Evolutionary conservation across 2,113 vertebrate species (phyloP).

Genomic region (Vulpes ferrilata): DNA sequence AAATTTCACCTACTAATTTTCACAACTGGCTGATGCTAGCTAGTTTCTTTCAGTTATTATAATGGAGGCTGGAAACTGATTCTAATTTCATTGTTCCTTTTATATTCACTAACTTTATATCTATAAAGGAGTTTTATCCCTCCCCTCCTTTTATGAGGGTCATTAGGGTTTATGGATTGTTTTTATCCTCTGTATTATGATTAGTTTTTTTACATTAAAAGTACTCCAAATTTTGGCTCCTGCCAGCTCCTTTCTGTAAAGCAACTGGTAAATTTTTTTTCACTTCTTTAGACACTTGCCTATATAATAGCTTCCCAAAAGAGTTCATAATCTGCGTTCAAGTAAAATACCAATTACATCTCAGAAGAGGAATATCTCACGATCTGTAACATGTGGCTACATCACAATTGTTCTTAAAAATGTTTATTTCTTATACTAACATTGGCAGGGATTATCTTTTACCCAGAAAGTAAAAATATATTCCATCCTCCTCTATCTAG

Average conservation of each 20-base stretch:
- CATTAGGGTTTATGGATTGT: neutral
- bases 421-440: neutral
- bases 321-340: neutral
- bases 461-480: neutral
- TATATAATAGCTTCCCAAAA: neutral
- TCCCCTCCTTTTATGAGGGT: neutral
- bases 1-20: neutral
- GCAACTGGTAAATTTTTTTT: neutral
- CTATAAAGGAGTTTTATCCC: neutral
- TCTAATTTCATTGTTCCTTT: neutral
- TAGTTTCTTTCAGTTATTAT: neutral
- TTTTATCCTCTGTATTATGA: neutral
- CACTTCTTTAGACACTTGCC: neutral
- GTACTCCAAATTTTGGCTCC: neutral
- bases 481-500: conserved; percentile 15
- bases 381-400: neutral
- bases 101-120: neutral
- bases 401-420: neutral
- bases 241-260: neutral
- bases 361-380: neutral
- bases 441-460: neutral
- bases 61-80: neutral
- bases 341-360: conserved; percentile 4
- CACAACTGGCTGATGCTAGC: neutral
- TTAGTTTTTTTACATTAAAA: neutral